Evolutionary conservation across 2,113 vertebrate genomes (phyloP).

Genomic region (Pedionomus torquatus): DNA sequence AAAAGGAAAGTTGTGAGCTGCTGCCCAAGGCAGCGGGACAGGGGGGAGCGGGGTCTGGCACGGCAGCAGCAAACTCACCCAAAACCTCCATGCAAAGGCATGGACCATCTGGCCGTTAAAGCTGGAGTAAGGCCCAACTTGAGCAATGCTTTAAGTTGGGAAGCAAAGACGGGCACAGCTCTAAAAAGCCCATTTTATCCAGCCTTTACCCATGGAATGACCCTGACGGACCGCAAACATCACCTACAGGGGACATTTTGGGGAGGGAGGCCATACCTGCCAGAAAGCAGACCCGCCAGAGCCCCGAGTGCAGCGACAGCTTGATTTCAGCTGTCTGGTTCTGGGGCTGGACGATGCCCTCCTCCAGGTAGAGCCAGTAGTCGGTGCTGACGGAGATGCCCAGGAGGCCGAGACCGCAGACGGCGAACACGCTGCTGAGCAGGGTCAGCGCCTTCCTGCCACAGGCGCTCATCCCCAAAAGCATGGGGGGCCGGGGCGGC

Average conservation of each 20-base stretch:
- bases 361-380: constrained; percentile 97
- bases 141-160: too few relatives aligned
- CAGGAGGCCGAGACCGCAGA: constrained; percentile 89
- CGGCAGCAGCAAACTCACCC: not conserved
- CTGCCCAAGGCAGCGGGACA: not conserved
- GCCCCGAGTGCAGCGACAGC: constrained; percentile 91
- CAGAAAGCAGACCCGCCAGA: constrained; percentile 95
- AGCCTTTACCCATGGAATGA: rapidly evolving
- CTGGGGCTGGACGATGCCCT: constrained; percentile 87
- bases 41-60: not conserved
- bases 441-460: constrained; percentile 92
- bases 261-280: constrained; percentile 73
- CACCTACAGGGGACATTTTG: rapidly evolving
- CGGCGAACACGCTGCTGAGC: constrained; percentile 92
- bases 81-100: not conserved
- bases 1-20: not conserved
- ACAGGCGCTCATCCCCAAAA: constrained; percentile 82
- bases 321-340: constrained; percentile 90
- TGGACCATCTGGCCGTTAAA: not conserved
- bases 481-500: not conserved
- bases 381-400: constrained; percentile 94
- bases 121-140: rapidly evolving
- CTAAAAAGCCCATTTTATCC: not conserved
- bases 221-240: not conserved
- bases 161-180: not conserved